Base-by-base conservation (phyloP, 2,888 invertebrate species). In the Hofmannophila pseudospretella region DNA sequence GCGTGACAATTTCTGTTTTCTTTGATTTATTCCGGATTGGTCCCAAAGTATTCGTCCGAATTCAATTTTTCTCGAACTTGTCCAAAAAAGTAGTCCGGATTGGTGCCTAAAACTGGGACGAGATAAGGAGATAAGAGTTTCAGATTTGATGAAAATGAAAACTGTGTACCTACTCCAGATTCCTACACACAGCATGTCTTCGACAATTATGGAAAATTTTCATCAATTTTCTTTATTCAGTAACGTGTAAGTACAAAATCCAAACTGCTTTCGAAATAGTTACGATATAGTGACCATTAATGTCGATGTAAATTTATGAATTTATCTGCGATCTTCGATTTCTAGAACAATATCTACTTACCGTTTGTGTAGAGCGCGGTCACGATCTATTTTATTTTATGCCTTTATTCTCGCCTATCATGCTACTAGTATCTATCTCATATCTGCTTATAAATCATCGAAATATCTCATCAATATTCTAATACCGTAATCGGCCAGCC, bases 381-480 rank as follows among this genome's bases (percentile, higher is more conserved):
- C 39, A 35, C 39, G 32, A 26, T 11, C 39, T 34, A 35, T 42
- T 50, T 47, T 51, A 16, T 52, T 49, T 48, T 44, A 44, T 35
- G 36, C 41, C 32, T 41, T 33, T 41, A 16, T 28, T 41, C 28
- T 38, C 20, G 25, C 20, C 28, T 32, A 38, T 28, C 25, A 7
- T 3, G 37, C 37, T 32, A 51, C 47, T 41, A 47, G 46, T 49
- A 45, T 41, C 27, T 44, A 38, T 16, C 16, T 16, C n/a, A 16
- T 36, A 54, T 32, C 19, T 31, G 8, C 22, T 29, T 12, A 16
- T 9, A 22, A 23, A 29, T 32, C 40, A 44, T 33, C 39, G 26
- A 22, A 25, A 44, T 47, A 41, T 45, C 45, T 47, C 54, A 57
- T 64, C 51, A 51, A 47, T 51, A 59, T 59, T 51, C 51, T 54